Base-by-base conservation (phyloP, 2,113 vertebrate genomes). In the Rhagologus leucostigma region DNA sequence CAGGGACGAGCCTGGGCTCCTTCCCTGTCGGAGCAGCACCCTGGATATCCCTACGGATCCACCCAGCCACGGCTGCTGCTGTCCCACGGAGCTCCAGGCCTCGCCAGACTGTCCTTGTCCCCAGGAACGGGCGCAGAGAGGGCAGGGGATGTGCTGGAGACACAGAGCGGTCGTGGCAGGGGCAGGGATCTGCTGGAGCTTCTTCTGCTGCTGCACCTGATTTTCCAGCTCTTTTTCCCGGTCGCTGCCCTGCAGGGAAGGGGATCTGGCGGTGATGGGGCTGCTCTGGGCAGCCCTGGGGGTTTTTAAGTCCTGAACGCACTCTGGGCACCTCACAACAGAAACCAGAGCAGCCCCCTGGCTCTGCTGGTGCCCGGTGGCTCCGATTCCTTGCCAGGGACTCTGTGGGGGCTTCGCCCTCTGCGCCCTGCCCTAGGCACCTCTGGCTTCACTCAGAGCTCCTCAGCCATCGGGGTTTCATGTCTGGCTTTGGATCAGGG, bases 11-110 rank as follows among this genome's bases (percentile, higher is more conserved):
- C 80, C 67, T 21, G 10, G 64, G 71, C 68, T 71, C 47, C 1
- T 3, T 4, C 27, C 37, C 11, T 1, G 3, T 1, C 0, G 5
- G n/a, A 26, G 21, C n/a, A 4, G 60, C 65, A 13, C 10, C 6
- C 47, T 82, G 16, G 5, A 62, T 24, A 2, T 44, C 83, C 59
- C 1, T 2, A 0, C 3, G 2, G 76, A 67, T 52, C 18, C 86
- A 29, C 5, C 23, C 68, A 57, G 60, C 42, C n/a, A 1, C 37
- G 6, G 35, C 73, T 1, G 16, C 55, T 18, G 77, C 60, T 42
- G 41, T 9, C 50, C 29, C 7, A 0, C 27, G 6, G 42, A 67
- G 52, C 52, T 68, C 52, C 1, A 19, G n/a, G 11, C 27, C 90
- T 37, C 7, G 26, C 44, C 75, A 68, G 35, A 11, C 24, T 9